Base-by-base conservation (phyloP, 2,797 vertebrate species). In the Myotis myotis region DNA sequence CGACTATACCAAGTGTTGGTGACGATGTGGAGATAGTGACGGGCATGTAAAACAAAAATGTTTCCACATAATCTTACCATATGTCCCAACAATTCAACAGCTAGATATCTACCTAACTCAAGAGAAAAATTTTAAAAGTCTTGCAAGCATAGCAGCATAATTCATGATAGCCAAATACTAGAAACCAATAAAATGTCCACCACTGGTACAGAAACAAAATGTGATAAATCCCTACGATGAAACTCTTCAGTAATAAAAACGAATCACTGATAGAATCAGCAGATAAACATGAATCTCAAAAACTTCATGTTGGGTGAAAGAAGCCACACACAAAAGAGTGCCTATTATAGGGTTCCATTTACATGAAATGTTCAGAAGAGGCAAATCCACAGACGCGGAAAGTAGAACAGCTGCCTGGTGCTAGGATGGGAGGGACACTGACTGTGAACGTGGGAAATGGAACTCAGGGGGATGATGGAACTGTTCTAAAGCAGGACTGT, bases 111-210 rank as follows among this genome's bases (percentile, higher is more conserved):
- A 78, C 15, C 38, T 36, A 20, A 20, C 22, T 28, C 20, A 25
- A 60, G 62, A 84, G 23, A 80, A 76, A 60, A 13, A 33, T 38
- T 64, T 62, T 36, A 13, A 79, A 92, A 44, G 51, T 4, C 33
- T 20, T 66, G 3, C 38, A n/a, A n/a, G n/a, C 5, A 60, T 0
- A 79, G 64, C 28, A 74, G 72, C 23, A 53, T 51, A 12, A 36
- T 47, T 71, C 22, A 7, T 10, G 60, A 71, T 1, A 88, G 62
- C 51, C 66, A 91, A 86, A 79, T 41, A 89, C 60, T 44, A 75
- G 70, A 87, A 91, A 87, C 16, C 44, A 72, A 15, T 93, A 33
- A 68, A 79, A 30, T 36, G 33, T n/a, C 76, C n/a, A 49, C 33
- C 66, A 30, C 30, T 28, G n/a, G 47, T 16, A 28, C 0, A 64